phyloP scores from a whole-genome alignment of 2,797 vertebrate genomes.

The Apogon talboti region DNA sequence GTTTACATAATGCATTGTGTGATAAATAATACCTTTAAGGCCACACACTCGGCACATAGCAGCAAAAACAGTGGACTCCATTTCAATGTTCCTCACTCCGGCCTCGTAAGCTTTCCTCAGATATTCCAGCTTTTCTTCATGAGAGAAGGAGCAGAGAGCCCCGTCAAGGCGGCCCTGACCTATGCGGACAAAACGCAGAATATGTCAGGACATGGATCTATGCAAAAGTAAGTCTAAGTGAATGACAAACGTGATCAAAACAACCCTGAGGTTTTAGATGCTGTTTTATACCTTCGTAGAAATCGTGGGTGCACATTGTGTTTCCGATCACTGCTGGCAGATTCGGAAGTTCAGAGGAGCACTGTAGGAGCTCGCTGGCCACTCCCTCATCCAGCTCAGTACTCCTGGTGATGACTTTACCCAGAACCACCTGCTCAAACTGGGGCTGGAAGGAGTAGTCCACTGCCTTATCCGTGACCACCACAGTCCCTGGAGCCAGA shows the following conservation, averaged over 20 bases:
- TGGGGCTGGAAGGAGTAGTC: slow-evolving; percentile 87
- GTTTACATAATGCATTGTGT: not conserved
- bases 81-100: slow-evolving; percentile 90
- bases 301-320: slow-evolving; percentile 91
- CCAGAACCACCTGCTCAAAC: slow-evolving; percentile 90
- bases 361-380: slow-evolving; percentile 83
- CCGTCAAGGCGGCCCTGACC: slow-evolving; percentile 90
- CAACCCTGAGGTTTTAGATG: too few relatives aligned
- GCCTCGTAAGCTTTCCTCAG: slow-evolving; percentile 86
- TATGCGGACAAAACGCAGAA: slow-evolving; percentile 56
- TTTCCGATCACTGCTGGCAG: slow-evolving; percentile 85
- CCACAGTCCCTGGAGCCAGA: slow-evolving; percentile 86
- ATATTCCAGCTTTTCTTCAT: slow-evolving; percentile 89
- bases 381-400: slow-evolving; percentile 88
- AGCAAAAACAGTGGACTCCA: slow-evolving; percentile 90
- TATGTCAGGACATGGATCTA: slow-evolving; percentile 8
- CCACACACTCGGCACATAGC: slow-evolving; percentile 89
- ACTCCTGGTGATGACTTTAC: slow-evolving; percentile 85
- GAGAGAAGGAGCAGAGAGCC: slow-evolving; percentile 91
- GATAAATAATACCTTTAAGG: slow-evolving; percentile 84
- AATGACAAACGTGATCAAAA: not conserved
- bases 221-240: too few relatives aligned
- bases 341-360: slow-evolving; percentile 81
- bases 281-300: slow-evolving; percentile 87
- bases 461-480: slow-evolving; percentile 87